phyloP scores from a whole-genome alignment of 2,888 invertebrate species.

The Holacanthella duospinosa region DNA sequence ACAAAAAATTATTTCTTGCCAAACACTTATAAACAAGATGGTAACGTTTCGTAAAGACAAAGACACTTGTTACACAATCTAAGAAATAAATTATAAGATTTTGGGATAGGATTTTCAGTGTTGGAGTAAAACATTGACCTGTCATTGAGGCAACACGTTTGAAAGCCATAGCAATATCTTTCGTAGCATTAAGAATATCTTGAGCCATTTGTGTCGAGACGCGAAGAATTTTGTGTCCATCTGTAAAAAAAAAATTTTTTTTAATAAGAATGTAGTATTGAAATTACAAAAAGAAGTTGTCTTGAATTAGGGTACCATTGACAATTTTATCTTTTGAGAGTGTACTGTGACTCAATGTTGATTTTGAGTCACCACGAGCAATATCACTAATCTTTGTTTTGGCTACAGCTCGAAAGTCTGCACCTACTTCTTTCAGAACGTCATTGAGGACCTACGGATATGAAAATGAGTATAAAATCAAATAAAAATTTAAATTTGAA shows the following conservation, averaged over 20 bases:
- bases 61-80: too few relatives aligned
- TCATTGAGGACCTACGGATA: slow-evolving; percentile 30
- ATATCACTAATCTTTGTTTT: slow-evolving; percentile 38
- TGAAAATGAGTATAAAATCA: neutral
- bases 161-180: slow-evolving; percentile 25
- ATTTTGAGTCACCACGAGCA: slow-evolving; percentile 36
- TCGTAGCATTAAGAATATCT: slow-evolving; percentile 32
- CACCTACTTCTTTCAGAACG: slow-evolving; percentile 37
- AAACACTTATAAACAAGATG: neutral
- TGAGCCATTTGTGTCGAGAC: slow-evolving; percentile 34
- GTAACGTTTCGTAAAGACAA: neutral
- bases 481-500: neutral
- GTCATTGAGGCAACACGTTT: slow-evolving; percentile 21
- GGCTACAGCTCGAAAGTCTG: slow-evolving; percentile 35
- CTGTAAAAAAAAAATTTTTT: too few relatives aligned
- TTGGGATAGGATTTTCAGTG: too few relatives aligned
- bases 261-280: too few relatives aligned
- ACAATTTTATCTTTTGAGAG: slow-evolving; percentile 26
- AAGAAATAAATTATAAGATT: too few relatives aligned
- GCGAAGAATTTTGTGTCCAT: slow-evolving; percentile 32
- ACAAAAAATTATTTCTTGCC: neutral
- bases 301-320: slow-evolving; percentile 10
- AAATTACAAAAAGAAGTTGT: neutral
- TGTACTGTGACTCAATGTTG: slow-evolving; percentile 34
- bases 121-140: too few relatives aligned